A percentile compares a stretch with the other conserved stretches of the same genome.
Evolutionary conservation across 2,888 invertebrate genomes (phyloP).

Genomic region (Rambutsinella grinnellia): DNA sequence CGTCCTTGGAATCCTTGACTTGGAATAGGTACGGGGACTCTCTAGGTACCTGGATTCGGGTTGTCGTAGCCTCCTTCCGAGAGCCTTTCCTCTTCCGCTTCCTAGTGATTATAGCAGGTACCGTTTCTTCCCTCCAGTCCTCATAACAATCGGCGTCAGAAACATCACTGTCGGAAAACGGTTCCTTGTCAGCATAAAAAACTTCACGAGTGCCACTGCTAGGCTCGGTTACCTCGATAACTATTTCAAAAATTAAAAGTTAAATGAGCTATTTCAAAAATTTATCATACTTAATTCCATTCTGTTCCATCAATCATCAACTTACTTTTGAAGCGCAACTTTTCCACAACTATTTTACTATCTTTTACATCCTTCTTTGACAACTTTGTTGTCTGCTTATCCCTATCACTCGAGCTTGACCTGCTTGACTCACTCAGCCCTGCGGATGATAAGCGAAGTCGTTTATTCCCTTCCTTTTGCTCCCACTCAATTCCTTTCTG

Average conservation of each 20-base stretch:
- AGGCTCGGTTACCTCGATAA: neutral
- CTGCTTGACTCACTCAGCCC: too few relatives aligned
- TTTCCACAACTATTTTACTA: too few relatives aligned
- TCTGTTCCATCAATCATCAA: neutral
- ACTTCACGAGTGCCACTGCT: conserved; percentile 4
- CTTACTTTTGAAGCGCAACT: too few relatives aligned
- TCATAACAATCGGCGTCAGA: neutral
- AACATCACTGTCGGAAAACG: neutral
- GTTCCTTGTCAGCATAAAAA: neutral
- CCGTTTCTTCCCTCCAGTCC: neutral
- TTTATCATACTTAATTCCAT: neutral
- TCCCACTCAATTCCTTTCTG: too few relatives aligned
- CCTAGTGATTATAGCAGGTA: neutral
- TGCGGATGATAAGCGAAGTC: too few relatives aligned
- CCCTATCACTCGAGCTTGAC: too few relatives aligned
- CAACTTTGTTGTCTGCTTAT: neutral
- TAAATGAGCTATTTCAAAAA: neutral
- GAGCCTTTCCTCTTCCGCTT: neutral
- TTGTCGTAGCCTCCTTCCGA: neutral
- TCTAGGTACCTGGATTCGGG: neutral
- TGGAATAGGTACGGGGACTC: neutral
- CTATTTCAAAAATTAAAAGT: neutral
- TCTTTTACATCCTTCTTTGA: too few relatives aligned
- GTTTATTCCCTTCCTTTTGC: too few relatives aligned
- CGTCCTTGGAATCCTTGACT: neutral